A percentile compares a stretch with the other conserved stretches of the same genome.
These are phyloP conservation scores for Melanotaenia maccullochi DNA, from an alignment of 2,797 vertebrate species.

Conservation along the genomic window DNA sequence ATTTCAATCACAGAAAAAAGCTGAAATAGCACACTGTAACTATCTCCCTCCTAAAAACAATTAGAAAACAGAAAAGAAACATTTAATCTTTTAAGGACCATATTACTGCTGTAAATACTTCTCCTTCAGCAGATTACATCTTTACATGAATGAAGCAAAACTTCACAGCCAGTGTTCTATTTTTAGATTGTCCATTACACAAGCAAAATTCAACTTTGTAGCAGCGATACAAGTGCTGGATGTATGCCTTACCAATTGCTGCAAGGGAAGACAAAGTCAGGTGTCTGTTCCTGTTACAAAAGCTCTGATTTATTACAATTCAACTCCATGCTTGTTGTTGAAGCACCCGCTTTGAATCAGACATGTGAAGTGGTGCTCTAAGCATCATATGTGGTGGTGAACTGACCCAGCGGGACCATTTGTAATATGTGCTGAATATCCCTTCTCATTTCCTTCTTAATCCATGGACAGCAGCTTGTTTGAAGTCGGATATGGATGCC, in stretches of 20 bases:
- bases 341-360: constrained; percentile 58
- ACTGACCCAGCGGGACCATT: constrained; percentile 55
- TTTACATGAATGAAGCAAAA: constrained; percentile 20
- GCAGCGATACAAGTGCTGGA: constrained; percentile 25
- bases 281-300: constrained; percentile 39
- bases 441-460: constrained; percentile 46
- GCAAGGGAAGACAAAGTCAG: constrained; percentile 43
- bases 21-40: constrained; percentile 5
- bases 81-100: constrained; percentile 1
- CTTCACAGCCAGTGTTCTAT: constrained; percentile 33
- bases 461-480: constrained; percentile 48
- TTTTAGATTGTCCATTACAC: constrained; percentile 44
- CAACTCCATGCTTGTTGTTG: constrained; percentile 41
- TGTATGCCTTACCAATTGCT: constrained; percentile 28
- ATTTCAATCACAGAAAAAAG: constrained; percentile 9
- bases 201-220: constrained; percentile 31
- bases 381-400: constrained; percentile 45
- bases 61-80: constrained; percentile 11
- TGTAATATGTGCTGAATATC: constrained; percentile 53
- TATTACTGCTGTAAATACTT: neutral
- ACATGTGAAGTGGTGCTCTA: constrained; percentile 59
- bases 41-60: constrained; percentile 13
- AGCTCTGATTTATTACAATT: constrained; percentile 52
- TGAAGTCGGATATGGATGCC: constrained; percentile 45
- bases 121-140: constrained; percentile 21